Evolutionary conservation across 2,113 vertebrate species (phyloP).

Genomic region (Okapia johnstoni): DNA sequence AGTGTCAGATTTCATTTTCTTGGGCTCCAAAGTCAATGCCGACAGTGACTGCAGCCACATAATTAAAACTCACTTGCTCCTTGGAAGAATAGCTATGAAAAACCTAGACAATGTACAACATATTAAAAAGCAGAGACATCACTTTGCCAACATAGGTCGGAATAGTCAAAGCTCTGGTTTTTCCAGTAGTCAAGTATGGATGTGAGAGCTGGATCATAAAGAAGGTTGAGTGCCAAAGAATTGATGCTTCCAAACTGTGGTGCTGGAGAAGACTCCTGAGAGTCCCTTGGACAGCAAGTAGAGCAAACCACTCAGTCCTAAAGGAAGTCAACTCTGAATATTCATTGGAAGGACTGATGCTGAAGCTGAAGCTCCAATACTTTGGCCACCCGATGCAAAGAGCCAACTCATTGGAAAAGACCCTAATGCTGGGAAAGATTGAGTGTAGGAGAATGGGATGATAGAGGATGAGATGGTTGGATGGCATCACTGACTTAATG

Average conservation of each 20-base stretch:
- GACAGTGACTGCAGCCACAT: not conserved
- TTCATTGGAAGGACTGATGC: not conserved
- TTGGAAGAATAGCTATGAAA: not conserved
- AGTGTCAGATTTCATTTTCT: not conserved
- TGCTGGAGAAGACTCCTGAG: not conserved
- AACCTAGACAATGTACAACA: not conserved
- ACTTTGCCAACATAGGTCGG: not conserved
- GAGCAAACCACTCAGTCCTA: not conserved
- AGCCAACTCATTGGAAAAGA: not conserved
- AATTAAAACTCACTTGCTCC: not conserved
- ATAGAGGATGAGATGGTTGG: not conserved
- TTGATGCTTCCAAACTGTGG: rapidly evolving
- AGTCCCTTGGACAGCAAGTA: not conserved
- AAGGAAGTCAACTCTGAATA: not conserved
- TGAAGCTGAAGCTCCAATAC: not conserved
- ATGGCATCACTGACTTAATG: not conserved
- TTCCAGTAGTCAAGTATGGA: not conserved
- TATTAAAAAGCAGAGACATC: not conserved
- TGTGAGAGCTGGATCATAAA: not conserved
- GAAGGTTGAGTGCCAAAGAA: not conserved
- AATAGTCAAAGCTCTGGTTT: not conserved
- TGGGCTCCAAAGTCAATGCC: not conserved
- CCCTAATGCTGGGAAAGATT: not conserved
- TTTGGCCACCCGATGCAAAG: not conserved
- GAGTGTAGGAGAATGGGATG: not conserved